Evolutionary conservation across 2,888 invertebrate species (phyloP), one percentile per base, ranked within the genome.

Genomic region (Trichopoda pennipes): DNA sequence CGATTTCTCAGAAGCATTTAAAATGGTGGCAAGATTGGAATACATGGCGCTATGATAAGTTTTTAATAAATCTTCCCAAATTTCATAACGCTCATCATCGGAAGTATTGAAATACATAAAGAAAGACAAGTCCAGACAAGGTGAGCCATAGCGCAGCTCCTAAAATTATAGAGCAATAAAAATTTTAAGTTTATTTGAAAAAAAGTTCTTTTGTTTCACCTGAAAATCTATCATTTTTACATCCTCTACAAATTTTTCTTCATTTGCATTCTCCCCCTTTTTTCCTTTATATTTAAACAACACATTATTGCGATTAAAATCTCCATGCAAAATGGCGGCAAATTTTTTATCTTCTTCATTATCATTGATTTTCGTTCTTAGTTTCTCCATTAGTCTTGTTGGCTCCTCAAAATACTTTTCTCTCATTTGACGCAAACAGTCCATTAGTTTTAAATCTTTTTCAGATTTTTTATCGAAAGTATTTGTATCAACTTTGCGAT

Each of bases 301-400:
- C 3, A 91, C 90, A 85, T 91, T 91, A 84, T 91, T 91, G 3
- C 91, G 87, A 86, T 91, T 91, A 75, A 87, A 91, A 66, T 91
- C 91, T 16, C 91, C 91, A 76, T 91, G 91, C 10, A 89, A 81
- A 35, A 91, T 88, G 1, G 88, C 88, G 6, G 86, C 86, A 82
- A 90, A 91, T 7, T 83, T 61, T 9, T 80, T 81, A 70, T 91
- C 90, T 28, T 84, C 80, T 53, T 86, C 70, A 1, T 64, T 83
- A 16, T 85, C 85, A 6, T 78, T 83, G 3, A 86, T 75, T 2
- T 76, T 60, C 3, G 79, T 86, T 21, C 89, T 87, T 64, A 91
- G 84, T 7, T 72, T 83, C 72, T 91, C 90, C 69, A 91, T 49
- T 9, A 91, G 81, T 12, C 81, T 63, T 12, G 86, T 84, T 6